Evolutionary conservation across 2,888 invertebrate genomes (phyloP), one percentile per base, ranked within the genome.

Genomic region (Drosophila stalkeri): DNA sequence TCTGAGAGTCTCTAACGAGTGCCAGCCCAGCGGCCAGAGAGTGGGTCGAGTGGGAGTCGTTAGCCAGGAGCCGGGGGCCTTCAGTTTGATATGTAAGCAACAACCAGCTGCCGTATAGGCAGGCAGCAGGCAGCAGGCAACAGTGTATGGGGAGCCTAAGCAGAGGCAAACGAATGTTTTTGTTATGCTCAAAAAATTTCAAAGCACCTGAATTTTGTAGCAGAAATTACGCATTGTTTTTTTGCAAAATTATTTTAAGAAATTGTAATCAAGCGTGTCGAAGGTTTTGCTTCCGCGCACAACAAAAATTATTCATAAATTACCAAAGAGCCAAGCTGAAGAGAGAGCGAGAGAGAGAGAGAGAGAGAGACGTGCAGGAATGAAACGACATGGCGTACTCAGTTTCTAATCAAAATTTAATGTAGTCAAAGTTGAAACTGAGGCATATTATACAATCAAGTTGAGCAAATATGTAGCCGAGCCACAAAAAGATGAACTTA

Each of bases 1-100:
- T 82, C 77, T 83, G 90, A 87, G 88, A 87, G 86, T 86, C 70
- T 85, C 78, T 77, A 75, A 84, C 78, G 77, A 86, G 70, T 80
- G 64, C 64, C 69, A 44, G 31, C 52, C 70, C 70, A 67, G 16
- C 43, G 62, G n/a, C 14, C 23, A 33, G 16, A 12, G 39, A 16
- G 39, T 12, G 12, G 35, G 35, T 33, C 3, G 39, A 39, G 16
- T 16, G 16, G 14, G 33, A 33, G 33, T 9, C 8, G 41, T 2
- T 16, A 31, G 52, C 12, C 18, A 20, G 20, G 35, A 44, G 54
- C 16, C 27, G 59, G 14, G 20, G 37, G 46, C 46, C 33, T 47
- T 64, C 54, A 8, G 23, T 49, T 27, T 41, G 18, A 51, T 46
- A 68, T 67, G 64, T 66, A 80, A 80, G 80, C 73, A 82, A 73